Evolutionary conservation across 1,140 invertebrate genomes (phyloP), one percentile per base, ranked within the genome.

Genomic region (Papilio machaon): DNA sequence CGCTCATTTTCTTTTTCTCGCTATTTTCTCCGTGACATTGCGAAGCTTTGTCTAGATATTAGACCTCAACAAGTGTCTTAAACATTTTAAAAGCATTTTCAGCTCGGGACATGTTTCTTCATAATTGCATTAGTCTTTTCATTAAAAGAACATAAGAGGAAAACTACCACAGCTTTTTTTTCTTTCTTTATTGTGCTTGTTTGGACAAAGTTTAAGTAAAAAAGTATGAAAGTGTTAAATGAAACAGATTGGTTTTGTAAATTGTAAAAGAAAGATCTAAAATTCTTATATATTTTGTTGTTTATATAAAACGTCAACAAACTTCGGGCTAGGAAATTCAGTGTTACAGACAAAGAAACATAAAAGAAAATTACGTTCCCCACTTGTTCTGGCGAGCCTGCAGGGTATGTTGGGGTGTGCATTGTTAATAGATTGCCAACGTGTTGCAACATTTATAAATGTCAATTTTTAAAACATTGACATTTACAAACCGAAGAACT

Each of bases 281-380:
- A n/a, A n/a, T 70, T 38, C 23, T 35, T 35, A 6, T 10, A 38
- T 11, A 70, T 70, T 35, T 70, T 4, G 30, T 70, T 70, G 30
- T 70, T 70, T 70, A 35, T 70, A 70, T 70, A 15, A 17, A 35
- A 70, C 30, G 64, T 70, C 64, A 70, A 70, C 35, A 70, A 70
- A 13, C 64, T 35, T 38, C 64, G 35, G 30, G 64, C 11, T 70
- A 70, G 23, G 30, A 30, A 70, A 30, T 70, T 35, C 64, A 70
- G 64, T 70, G 64, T 70, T 70, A 70, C 30, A 70, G 30, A 70
- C 11, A 70, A 70, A 70, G 30, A 70, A 70, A 70, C 64, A 70
- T 38, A 4, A 70, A 70, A 70, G 30, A 70, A 3, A 70, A 35
- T 70, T 35, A 70, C 30, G 19, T 35, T 70, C 64, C 23, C 64